Evolutionary conservation across 2,888 invertebrate genomes (phyloP).

Genomic region (Brachynemurus nebulosus): DNA sequence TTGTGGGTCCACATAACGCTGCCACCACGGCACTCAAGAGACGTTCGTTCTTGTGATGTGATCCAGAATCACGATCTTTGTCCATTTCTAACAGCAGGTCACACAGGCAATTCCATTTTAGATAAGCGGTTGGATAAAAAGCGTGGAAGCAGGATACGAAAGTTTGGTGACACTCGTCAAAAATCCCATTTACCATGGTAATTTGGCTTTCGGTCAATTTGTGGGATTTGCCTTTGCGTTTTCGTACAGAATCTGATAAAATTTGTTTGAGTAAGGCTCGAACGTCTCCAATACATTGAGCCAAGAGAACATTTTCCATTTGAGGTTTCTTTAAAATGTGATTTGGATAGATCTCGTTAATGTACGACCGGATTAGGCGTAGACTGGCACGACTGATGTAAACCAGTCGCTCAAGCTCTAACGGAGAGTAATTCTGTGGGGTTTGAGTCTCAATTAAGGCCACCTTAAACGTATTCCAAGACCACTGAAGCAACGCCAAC

Average conservation of each 20-base stretch:
- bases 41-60: conserved; percentile 38
- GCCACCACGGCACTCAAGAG: conserved; percentile 69
- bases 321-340: conserved; percentile 32
- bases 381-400: conserved; percentile 76
- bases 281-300: conserved; percentile 77
- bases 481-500: conserved; percentile 76
- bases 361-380: conserved; percentile 67
- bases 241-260: conserved; percentile 48
- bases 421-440: conserved; percentile 35
- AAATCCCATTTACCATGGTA: conserved; percentile 54
- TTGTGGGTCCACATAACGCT: conserved; percentile 66
- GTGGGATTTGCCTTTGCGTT: conserved; percentile 33
- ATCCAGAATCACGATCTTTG: conserved; percentile 33
- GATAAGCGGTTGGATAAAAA: conserved; percentile 84
- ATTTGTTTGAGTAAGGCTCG: conserved; percentile 69
- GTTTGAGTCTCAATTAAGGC: conserved; percentile 44
- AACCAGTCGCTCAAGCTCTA: conserved; percentile 69
- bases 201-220: conserved; percentile 35
- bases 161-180: conserved; percentile 82
- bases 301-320: conserved; percentile 61
- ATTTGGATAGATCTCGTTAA: conserved; percentile 85
- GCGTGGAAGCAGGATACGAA: conserved; percentile 89
- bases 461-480: conserved; percentile 76
- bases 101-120: conserved; percentile 88
- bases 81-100: conserved; percentile 60